phyloP scores from a whole-genome alignment of 2,888 invertebrate genomes.

The Hirtodrosophila histrioides region DNA sequence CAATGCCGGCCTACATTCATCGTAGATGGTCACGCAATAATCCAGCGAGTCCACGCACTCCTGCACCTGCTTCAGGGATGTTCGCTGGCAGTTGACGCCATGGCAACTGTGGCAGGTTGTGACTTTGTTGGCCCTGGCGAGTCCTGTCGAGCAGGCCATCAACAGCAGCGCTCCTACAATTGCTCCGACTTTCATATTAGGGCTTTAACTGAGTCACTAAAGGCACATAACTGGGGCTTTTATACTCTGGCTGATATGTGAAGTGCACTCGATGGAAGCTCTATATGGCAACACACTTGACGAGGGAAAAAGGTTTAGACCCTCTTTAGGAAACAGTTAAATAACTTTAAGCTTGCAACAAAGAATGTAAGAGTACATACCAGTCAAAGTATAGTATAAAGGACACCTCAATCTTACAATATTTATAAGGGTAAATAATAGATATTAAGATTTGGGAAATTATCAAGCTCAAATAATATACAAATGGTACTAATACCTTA shows the following conservation, averaged over 20 bases:
- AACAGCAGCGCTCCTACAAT: constrained; percentile 37
- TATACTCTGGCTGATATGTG: constrained; percentile 43
- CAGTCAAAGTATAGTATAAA: no score
- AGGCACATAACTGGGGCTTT: constrained; percentile 46
- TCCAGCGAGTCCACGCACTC: constrained; percentile 78
- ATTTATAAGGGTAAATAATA: no score
- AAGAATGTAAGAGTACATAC: no score
- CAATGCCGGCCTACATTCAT: constrained; percentile 65
- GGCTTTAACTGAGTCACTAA: constrained; percentile 34
- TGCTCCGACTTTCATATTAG: constrained; percentile 54
- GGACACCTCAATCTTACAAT: no score
- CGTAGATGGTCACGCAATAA: constrained; percentile 81
- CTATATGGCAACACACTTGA: constrained; percentile 30
- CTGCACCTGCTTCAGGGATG: constrained; percentile 52
- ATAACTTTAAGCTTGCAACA: no score
- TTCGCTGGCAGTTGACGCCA: constrained; percentile 80
- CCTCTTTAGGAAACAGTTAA: no score
- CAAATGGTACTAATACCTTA: no score
- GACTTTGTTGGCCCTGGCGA: constrained; percentile 58
- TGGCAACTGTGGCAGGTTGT: constrained; percentile 76
- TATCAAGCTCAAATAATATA: no score
- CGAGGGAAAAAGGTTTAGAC: constrained; percentile 1
- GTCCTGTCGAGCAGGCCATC: constrained; percentile 27
- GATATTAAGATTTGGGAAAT: no score
- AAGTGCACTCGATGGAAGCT: constrained; percentile 48